A percentile compares a stretch with the other conserved stretches of the same genome.
phyloP scores from a whole-genome alignment of 2,113 vertebrate genomes.

The Casuarius casuarius region DNA sequence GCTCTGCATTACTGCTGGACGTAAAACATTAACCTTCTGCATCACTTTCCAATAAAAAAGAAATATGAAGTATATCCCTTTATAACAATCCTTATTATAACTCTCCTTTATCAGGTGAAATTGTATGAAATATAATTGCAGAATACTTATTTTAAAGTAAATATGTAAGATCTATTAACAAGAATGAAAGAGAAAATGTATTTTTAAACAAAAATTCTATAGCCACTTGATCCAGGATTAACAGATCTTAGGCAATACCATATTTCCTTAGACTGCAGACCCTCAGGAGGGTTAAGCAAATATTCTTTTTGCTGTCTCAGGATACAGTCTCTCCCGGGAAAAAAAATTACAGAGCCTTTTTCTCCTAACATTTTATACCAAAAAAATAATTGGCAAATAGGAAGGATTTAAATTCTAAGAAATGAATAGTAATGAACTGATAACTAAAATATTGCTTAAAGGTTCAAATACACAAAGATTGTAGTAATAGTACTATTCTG shows the following conservation, averaged over 20 bases:
- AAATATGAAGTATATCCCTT: background rate
- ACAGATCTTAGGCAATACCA: background rate
- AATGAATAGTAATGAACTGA: slow-evolving; percentile 61
- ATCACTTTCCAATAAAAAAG: background rate
- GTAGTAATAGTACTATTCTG: slow-evolving; percentile 44
- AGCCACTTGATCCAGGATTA: background rate
- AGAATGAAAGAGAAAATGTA: background rate
- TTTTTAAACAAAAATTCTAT: background rate
- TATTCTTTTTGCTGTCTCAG: slow-evolving; percentile 1
- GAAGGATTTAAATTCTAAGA: slow-evolving; percentile 58
- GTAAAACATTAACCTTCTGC: background rate
- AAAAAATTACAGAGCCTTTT: slow-evolving; percentile 24
- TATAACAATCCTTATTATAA: background rate
- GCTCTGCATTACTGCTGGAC: background rate
- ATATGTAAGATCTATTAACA: background rate
- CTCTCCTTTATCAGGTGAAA: background rate
- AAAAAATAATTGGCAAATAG: slow-evolving; percentile 52
- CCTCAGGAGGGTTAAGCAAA: slow-evolving; percentile 42
- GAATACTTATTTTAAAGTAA: background rate
- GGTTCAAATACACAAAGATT: slow-evolving; percentile 40
- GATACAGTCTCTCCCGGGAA: slow-evolving; percentile 39
- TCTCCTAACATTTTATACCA: slow-evolving; percentile 56
- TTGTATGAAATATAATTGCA: background rate
- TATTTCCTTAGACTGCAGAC: slow-evolving; percentile 38
- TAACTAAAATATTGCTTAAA: slow-evolving; percentile 65